These are phyloP conservation scores for Prosapia bicincta DNA, from an alignment of 2,888 invertebrate genomes.

Conservation along the genomic window DNA sequence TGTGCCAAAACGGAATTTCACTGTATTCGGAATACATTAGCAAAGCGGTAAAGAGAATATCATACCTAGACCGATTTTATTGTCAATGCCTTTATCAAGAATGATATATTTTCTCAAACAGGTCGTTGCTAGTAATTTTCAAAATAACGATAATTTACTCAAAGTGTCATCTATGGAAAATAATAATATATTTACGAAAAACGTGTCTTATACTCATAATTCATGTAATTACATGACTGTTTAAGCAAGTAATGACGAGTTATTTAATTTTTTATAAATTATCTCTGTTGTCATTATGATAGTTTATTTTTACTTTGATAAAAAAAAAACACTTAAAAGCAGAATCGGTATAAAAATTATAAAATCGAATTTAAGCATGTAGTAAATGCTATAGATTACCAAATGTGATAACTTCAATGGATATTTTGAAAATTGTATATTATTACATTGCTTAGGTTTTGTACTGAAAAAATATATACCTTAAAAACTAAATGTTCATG, in stretches of 20 bases:
- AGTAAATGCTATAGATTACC: neutral
- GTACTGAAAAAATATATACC: neutral
- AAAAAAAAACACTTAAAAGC: neutral
- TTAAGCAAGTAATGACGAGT: neutral
- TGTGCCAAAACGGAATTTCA: too few relatives aligned
- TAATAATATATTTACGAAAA: too few relatives aligned
- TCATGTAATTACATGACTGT: neutral
- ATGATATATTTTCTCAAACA: too few relatives aligned
- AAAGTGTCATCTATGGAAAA: too few relatives aligned
- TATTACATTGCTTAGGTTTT: neutral
- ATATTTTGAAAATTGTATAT: neutral
- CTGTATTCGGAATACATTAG: too few relatives aligned
- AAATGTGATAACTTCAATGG: neutral
- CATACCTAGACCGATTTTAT: too few relatives aligned
- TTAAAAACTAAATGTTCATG: too few relatives aligned
- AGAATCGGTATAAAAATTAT: too few relatives aligned
- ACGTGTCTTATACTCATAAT: neutral
- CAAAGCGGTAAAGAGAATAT: too few relatives aligned
- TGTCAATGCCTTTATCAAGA: too few relatives aligned
- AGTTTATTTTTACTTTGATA: neutral
- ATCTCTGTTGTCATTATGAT: neutral
- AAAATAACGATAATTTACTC: too few relatives aligned
- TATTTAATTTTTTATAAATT: neutral
- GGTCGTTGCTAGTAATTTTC: too few relatives aligned
- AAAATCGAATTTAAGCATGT: neutral